Conservation (phyloP, 2,888 invertebrate species). For the Yponomeuta sedellus region DNA sequence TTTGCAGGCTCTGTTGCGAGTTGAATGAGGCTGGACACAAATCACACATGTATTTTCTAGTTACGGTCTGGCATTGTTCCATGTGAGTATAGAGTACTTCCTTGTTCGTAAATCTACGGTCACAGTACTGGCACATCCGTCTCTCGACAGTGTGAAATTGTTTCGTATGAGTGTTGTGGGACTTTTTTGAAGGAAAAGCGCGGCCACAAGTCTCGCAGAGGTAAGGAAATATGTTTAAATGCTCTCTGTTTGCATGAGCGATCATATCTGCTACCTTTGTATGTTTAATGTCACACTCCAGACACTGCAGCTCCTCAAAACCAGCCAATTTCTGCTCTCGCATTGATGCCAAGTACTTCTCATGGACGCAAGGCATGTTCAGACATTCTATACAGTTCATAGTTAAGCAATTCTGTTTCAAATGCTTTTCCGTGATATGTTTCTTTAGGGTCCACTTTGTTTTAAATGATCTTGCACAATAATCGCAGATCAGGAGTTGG, state of each 20-base stretch:
- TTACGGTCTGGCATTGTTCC: neutral
- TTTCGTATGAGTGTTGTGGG: conserved; percentile 1
- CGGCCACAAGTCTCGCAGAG: neutral
- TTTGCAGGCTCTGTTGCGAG: neutral
- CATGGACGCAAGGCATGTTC: conserved; percentile 39
- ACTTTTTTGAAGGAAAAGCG: neutral
- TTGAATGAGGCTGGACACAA: conserved; percentile 6
- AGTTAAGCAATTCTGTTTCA: neutral
- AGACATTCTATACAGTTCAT: conserved; percentile 38
- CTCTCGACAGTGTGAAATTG: neutral
- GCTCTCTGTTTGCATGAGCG: neutral
- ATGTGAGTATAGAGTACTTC: neutral
- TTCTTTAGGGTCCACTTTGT: neutral
- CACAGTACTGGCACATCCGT: neutral
- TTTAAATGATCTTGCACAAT: neutral
- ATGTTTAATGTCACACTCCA: neutral
- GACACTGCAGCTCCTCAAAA: neutral
- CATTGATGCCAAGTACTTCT: conserved; percentile 37
- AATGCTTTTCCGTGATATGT: neutral
- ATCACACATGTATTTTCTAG: neutral
- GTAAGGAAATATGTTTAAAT: neutral
- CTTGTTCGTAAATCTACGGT: neutral
- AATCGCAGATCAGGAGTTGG: neutral
- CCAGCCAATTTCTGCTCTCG: neutral
- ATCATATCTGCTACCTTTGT: neutral